Base-by-base conservation (phyloP, 2,888 invertebrate species). In the Eupeodes latifasciatus region DNA sequence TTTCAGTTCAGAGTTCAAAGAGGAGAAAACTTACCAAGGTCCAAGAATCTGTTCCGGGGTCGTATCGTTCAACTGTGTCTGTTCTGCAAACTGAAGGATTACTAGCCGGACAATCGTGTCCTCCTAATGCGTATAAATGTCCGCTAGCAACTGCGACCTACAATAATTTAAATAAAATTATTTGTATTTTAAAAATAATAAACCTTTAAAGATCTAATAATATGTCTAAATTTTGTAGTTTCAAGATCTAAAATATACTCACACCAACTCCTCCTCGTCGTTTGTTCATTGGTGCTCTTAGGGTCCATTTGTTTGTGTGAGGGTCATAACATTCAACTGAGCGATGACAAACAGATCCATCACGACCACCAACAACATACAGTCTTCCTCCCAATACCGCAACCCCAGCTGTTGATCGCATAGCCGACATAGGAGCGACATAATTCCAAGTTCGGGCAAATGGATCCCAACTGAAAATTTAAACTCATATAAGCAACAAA, bases 291-390 rank as follows among this genome's bases (percentile, higher is more conserved):
- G 98, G 96, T 49, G 98, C 97, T 92, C 97, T 97, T 89, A 96
- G 95, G 53, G 96, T 96, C 98, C 98, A 95, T 92, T 95, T 95
- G 93, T 95, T 95, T 89, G 95, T 95, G 89, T 95, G 94, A 19
- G 96, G 96, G 94, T 96, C 96, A 93, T 96, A 97, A 93, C 97
- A 97, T 94, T 99, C 99, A 0, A 98, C 97, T 49, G 98, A 97
- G 90, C 97, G 96, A 89, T 99, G 95, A 92, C 98, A 98, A 1
- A 97, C 96, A 89, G 97, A 97, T 66, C 98, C 98, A 94, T 99
- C 98, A 76, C 98, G 95, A 0, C 98, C 98, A 59, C 98, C 98
- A 62, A 98, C 98, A 5, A 98, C 98, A 94, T 97, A 98, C 87
- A 99, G 94, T 90, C 97, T 96, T 49, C 94, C 96, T 90, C 96